phyloP scores from a whole-genome alignment of 2,797 vertebrate species.

The Schizopygopsis malacanthus region DNA sequence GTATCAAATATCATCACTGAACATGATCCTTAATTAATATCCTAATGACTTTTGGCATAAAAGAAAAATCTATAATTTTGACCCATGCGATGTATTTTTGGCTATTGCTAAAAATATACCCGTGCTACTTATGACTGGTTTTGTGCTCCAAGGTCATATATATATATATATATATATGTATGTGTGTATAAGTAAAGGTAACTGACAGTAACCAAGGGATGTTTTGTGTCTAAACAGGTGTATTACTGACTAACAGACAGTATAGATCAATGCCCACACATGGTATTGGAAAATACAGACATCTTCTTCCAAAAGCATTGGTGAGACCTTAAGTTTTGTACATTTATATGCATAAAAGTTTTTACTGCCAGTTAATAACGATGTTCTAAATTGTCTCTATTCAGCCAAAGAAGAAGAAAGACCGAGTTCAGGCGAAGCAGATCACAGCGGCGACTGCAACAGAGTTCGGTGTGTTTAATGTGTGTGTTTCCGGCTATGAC shows the following conservation, averaged over 20 bases:
- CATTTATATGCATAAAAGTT: not conserved
- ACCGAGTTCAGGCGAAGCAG: slow-evolving; percentile 75
- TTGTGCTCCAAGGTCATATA: too few relatives aligned
- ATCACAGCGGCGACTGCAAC: slow-evolving; percentile 75
- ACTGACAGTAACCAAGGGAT: not conserved
- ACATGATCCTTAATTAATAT: too few relatives aligned
- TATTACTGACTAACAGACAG: slow-evolving; percentile 67
- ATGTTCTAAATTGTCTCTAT: slow-evolving; percentile 5
- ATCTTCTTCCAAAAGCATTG: slow-evolving; percentile 79
- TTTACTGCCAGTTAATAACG: not conserved
- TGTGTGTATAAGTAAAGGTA: not conserved
- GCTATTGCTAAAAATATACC: too few relatives aligned
- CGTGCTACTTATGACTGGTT: too few relatives aligned
- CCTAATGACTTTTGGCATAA: too few relatives aligned
- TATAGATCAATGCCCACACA: slow-evolving; percentile 84
- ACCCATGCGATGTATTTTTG: too few relatives aligned
- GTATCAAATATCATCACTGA: too few relatives aligned
- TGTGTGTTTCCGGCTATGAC: slow-evolving; percentile 85
- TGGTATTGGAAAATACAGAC: slow-evolving; percentile 85
- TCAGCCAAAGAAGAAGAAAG: slow-evolving; percentile 80
- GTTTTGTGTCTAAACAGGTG: not conserved
- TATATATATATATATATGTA: too few relatives aligned
- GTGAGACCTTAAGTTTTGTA: slow-evolving; percentile 63
- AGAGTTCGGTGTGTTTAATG: slow-evolving; percentile 85
- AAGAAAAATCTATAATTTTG: too few relatives aligned